These are phyloP conservation scores for Crotalus horridus DNA, from an alignment of 2,113 vertebrate genomes.

Conservation along the genomic window DNA sequence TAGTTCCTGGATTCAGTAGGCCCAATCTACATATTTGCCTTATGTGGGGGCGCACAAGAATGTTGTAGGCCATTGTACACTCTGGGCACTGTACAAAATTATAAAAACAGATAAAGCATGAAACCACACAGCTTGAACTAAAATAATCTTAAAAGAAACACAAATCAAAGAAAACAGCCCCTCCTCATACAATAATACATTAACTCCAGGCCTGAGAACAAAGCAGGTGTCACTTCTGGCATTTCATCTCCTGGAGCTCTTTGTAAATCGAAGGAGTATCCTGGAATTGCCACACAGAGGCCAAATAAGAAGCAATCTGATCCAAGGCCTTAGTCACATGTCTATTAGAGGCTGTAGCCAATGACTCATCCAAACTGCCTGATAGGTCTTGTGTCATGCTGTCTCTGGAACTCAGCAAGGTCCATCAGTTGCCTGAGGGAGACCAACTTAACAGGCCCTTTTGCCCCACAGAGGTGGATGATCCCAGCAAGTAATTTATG, in stretches of 20 bases:
- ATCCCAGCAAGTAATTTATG: neutral
- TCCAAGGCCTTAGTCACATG: neutral
- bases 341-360: neutral
- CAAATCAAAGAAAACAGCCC: neutral
- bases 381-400: neutral
- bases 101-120: neutral
- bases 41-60: neutral
- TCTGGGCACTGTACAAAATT: neutral
- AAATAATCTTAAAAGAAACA: neutral
- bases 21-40: neutral
- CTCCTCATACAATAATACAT: neutral
- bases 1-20: neutral
- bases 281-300: neutral
- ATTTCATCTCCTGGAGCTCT: neutral
- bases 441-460: neutral
- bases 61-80: neutral
- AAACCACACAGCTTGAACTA: neutral
- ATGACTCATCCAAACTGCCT: neutral
- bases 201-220: neutral
- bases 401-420: neutral
- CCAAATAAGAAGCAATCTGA: neutral
- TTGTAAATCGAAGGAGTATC: neutral
- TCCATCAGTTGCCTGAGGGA: neutral
- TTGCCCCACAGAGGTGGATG: neutral
- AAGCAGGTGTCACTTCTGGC: neutral